Base-by-base conservation (phyloP, 2,797 vertebrate genomes). In the Aselliscus stoliczkanus region DNA sequence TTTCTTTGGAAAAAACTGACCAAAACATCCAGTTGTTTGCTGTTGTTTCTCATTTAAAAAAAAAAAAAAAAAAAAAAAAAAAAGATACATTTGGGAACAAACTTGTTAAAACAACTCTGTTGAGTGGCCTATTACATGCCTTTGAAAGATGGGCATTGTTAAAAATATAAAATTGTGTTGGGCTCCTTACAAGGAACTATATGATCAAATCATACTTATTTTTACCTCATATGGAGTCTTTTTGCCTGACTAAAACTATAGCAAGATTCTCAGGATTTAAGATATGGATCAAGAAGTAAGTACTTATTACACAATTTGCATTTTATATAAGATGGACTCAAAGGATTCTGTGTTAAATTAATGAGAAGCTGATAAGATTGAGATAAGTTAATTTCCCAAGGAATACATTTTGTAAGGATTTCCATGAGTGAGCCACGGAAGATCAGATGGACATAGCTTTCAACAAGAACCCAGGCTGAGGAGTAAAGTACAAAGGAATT, bases 291-390 rank as follows among this genome's bases (percentile, higher is more conserved):
- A 88, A 77, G 23, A 62, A 87, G 20, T 62, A 90, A 69, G 17
- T 77, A 93, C 29, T 82, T 88, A 75, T 60, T 47, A 79, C 1
- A 69, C 8, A 92, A 91, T 91, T 93, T 88, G 7, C 6, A 77
- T 93, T 93, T 94, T 87, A 70, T 85, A 47, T 39, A 70, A 47
- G 23, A 50, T 15, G 87, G 34, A 91, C 85, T 89, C 80, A 95
- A 92, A 90, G 62, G 18, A 91, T 29, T 64, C 13, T 3, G 70
- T 56, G 3, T 58, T 60, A 83, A 85, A 73, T 70, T 92, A 86
- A 85, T 92, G 14, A 92, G 15, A 86, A 62, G 7, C 54, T 70
- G 11, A 17, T 69, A 82, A n/a, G 3, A 50, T 47, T 70, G 31
- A 88, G 96, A 90, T 88, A 60, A 70, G 17, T 79, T 82, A n/a